Evolutionary conservation across 2,888 invertebrate genomes (phyloP), one percentile per base, ranked within the genome.

Genomic region (Amphiduros pacificus): DNA sequence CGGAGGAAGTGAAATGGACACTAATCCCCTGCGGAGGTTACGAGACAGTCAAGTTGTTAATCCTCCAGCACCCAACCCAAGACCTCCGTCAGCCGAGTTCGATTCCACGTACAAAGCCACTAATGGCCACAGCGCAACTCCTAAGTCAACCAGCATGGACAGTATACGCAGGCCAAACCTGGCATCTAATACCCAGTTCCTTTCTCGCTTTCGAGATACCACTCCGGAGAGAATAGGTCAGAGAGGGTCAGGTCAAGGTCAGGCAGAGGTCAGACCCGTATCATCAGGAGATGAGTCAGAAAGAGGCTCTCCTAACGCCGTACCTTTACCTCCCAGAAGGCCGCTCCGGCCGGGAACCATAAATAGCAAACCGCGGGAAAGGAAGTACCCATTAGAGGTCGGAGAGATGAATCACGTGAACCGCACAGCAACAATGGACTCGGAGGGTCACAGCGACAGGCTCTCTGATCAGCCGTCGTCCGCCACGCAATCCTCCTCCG

Each of bases 311-410:
- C n/a, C n/a, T n/a, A n/a, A n/a, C n/a, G n/a, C n/a, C 83, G 89
- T 89, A 0, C 87, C 92, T 65, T 92, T 92, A 0, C 81, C 93
- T 66, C 92, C 92, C 0, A 91, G 92, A 0, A 86, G 91, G 69
- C 85, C 89, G 26, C 87, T 87, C 27, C 88, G 88, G 76, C 77
- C 80, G 20, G 73, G 76, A 48, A 85, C 85, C 0, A 85, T 87
- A 70, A 86, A 88, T 11, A 86, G 85, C 32, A 87, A 90, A 75
- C 87, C 89, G 0, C 85, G 91, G 17, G 91, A 91, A 61, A 85
- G 92, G 41, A 92, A 91, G 77, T 90, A 92, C 85, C 92, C 92
- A 0, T 83, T 93, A 40, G 88, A 58, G 32, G 11, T 50, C 14
- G 50, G 29, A 5, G 44, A 44, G 20, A 20, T 22, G n/a, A 5